Evolutionary conservation across 2,797 vertebrate species (phyloP).

Genomic region (Aplochiton taeniatus): DNA sequence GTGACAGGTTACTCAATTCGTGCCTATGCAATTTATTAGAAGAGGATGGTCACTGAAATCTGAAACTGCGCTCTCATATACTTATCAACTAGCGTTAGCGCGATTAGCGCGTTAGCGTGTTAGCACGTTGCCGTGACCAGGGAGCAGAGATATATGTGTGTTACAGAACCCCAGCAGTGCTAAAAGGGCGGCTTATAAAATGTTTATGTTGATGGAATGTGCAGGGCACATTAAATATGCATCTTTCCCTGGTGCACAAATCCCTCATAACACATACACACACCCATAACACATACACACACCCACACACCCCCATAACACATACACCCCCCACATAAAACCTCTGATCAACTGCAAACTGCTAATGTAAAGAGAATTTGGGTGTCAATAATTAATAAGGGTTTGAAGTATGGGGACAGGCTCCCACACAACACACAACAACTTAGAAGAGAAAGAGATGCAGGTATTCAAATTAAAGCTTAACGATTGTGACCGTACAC

Average conservation of each 20-base stretch:
- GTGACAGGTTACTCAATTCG: too few species aligned
- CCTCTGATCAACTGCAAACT: slow-evolving; percentile 62
- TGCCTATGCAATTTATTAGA: too few species aligned
- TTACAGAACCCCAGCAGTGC: slow-evolving; percentile 21
- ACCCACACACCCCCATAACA: slow-evolving; percentile 26
- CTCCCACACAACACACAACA: too few species aligned
- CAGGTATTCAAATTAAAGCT: too few species aligned
- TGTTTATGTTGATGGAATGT: slow-evolving; percentile 60
- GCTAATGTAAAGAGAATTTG: slow-evolving; percentile 54
- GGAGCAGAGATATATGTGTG: background rate
- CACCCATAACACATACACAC: slow-evolving; percentile 5
- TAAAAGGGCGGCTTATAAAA: slow-evolving; percentile 55
- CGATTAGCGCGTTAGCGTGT: background rate
- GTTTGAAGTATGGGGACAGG: background rate
- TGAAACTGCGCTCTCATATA: too few species aligned
- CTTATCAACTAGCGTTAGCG: too few species aligned
- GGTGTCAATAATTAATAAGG: slow-evolving; percentile 64
- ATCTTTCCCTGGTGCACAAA: slow-evolving; percentile 62
- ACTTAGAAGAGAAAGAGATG: too few species aligned
- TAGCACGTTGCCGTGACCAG: background rate
- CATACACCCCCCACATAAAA: slow-evolving; percentile 27
- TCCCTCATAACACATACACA: slow-evolving; percentile 39
- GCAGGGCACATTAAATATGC: slow-evolving; percentile 66
- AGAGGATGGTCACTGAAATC: too few species aligned
- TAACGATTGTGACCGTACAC: too few species aligned